These are phyloP conservation scores for Conomelus anceps DNA, from an alignment of 2,888 invertebrate species.

Conservation along the genomic window DNA sequence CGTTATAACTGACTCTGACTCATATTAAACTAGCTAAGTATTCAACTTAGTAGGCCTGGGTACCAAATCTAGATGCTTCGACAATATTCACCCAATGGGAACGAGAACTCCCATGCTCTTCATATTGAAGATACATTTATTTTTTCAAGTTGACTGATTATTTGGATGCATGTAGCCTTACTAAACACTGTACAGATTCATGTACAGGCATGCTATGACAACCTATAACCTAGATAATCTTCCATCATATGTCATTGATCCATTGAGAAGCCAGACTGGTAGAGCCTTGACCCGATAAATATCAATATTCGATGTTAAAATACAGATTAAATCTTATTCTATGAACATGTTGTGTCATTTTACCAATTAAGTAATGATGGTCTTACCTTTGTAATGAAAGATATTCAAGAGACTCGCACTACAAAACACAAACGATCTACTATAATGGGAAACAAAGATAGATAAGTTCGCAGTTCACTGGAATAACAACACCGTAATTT, in stretches of 20 bases:
- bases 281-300: background rate
- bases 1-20: too few species aligned
- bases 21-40: too few species aligned
- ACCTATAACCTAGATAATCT: background rate
- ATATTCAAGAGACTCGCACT: background rate
- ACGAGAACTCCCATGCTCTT: too few species aligned
- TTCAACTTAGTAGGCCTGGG: too few species aligned
- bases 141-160: too few species aligned
- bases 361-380: background rate
- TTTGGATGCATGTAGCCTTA: too few species aligned
- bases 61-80: too few species aligned
- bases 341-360: background rate
- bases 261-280: background rate
- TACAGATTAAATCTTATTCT: background rate
- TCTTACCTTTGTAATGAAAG: background rate
- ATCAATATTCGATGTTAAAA: background rate
- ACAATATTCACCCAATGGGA: too few species aligned
- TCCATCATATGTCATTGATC: background rate
- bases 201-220: background rate
- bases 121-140: too few species aligned
- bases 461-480: background rate
- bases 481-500: background rate
- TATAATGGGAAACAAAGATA: background rate
- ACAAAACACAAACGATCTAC: background rate
- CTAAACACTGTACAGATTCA: too few species aligned